A percentile compares a stretch with the other conserved stretches of the same genome.
phyloP scores from a whole-genome alignment of 2,888 invertebrate species.

The Nasonia oneida region DNA sequence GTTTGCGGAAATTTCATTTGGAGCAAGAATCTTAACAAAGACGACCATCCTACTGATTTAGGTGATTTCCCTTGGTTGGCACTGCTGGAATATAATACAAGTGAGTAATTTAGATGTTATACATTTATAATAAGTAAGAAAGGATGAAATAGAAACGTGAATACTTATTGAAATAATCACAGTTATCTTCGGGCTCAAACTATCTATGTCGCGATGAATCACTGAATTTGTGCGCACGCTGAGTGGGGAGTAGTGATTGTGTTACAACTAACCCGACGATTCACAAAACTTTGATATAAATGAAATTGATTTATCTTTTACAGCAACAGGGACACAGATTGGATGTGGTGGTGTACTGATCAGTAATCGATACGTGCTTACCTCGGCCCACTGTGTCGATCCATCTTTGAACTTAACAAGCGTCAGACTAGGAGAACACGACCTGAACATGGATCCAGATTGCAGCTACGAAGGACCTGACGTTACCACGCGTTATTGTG shows the following conservation, averaged over 20 bases:
- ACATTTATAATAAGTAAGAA: no score
- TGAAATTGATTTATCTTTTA: background rate
- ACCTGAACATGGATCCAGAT: background rate
- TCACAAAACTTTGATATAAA: background rate
- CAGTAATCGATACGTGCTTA: slow-evolving; percentile 47
- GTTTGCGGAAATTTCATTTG: slow-evolving; percentile 22
- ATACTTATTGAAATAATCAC: no score
- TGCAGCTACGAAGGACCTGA: background rate
- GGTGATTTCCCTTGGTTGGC: slow-evolving; percentile 48
- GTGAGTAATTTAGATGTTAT: background rate
- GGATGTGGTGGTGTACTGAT: slow-evolving; percentile 48
- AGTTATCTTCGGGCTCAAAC: background rate
- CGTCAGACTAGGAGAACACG: slow-evolving; percentile 40
- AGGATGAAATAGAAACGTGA: no score
- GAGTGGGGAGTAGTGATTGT: no score
- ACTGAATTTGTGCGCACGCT: no score
- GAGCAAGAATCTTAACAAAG: background rate
- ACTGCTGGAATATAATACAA: slow-evolving; percentile 38
- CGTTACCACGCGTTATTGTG: background rate
- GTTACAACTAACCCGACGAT: no score
- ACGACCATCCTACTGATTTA: slow-evolving; percentile 3
- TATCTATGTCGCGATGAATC: background rate
- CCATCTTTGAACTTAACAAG: background rate
- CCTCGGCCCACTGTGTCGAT: slow-evolving; percentile 30
- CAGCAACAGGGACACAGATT: slow-evolving; percentile 3